Base-by-base conservation (phyloP, 2,888 invertebrate species). In the Schizotus pectinicornis region DNA sequence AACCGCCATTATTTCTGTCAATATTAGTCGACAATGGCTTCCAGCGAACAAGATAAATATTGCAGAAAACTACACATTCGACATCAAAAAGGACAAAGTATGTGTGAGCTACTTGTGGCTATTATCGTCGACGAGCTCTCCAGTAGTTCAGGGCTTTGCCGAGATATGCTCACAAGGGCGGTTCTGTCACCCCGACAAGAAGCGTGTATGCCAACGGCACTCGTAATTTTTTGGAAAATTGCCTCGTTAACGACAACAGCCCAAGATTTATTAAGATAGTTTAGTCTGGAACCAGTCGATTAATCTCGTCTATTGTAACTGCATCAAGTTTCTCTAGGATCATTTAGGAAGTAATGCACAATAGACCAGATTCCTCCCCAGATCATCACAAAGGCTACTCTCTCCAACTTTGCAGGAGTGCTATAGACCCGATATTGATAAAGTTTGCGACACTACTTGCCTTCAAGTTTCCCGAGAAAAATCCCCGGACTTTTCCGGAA, bases 51-150 rank as follows among this genome's bases (percentile, higher is more conserved):
- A 74, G 74, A 75, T 74, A 74, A 75, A 74, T 75, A 74, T 75
- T 71, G 72, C 72, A 75, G 72, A 76, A 77, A 76, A 76, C 72
- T 72, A 71, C 72, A 71, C 62, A 61, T 68, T 75, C 68, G 67
- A 73, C 74, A 70, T 74, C 70, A 74, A 74, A 76, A 76, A 73
- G 72, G 68, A 74, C 72, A 75, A 76, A 74, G 74, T 70, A 68
- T 74, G 74, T 74, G 75, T 74, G 71, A 75, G 74, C 74, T 77
- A 77, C 77, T 77, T 77, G 75, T 76, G 73, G 74, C 75, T 74
- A 77, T 77, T 77, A 77, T 76, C 75, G 74, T 68, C 73, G 74
- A 75, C 74, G 76, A 77, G 77, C 77, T 67, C 77, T 77, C 70
- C 65, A 74, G 70, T 70, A 73, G 74, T 75, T 75, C 69, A 68